These are phyloP conservation scores for Hylyphantes graminicola DNA, from an alignment of 1,140 invertebrate genomes.

Conservation along the genomic window DNA sequence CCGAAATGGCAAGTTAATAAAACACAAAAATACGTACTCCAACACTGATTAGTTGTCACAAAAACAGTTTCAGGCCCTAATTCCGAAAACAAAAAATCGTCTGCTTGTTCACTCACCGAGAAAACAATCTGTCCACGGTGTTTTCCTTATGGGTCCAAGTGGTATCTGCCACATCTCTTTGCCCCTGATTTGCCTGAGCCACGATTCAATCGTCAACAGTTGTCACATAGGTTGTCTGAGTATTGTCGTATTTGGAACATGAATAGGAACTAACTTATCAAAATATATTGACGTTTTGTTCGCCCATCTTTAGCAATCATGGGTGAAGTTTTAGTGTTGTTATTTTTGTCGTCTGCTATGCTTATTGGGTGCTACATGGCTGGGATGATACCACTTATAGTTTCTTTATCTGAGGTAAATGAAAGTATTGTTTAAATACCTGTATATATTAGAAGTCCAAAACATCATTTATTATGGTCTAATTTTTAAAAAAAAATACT, in stretches of 20 bases:
- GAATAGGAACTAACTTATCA: not conserved
- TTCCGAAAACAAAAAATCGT: conserved; percentile 15
- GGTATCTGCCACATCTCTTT: conserved; percentile 48
- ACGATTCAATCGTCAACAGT: not conserved
- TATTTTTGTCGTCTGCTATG: conserved; percentile 81
- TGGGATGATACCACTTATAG: conserved; percentile 91
- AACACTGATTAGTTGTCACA: not conserved
- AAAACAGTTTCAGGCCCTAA: not conserved
- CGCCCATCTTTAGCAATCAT: conserved; percentile 45
- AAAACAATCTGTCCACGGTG: not conserved
- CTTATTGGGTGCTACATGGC: conserved; percentile 92
- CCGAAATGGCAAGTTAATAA: too few relatives aligned
- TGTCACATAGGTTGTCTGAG: not conserved
- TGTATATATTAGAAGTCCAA: too few relatives aligned
- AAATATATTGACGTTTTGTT: conserved; percentile 1
- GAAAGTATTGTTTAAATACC: not conserved
- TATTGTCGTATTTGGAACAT: conserved; percentile 13
- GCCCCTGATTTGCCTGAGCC: conserved; percentile 6
- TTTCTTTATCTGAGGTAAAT: conserved; percentile 92
- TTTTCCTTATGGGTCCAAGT: conserved; percentile 54
- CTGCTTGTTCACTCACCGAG: not conserved
- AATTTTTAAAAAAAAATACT: too few relatives aligned
- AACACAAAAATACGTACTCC: too few relatives aligned
- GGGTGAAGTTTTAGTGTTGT: conserved; percentile 62
- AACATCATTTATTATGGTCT: too few relatives aligned